A percentile compares a stretch with the other conserved stretches of the same genome.
These are phyloP conservation scores for Vesta saturnalis DNA, from an alignment of 2,888 invertebrate genomes.

Conservation along the genomic window DNA sequence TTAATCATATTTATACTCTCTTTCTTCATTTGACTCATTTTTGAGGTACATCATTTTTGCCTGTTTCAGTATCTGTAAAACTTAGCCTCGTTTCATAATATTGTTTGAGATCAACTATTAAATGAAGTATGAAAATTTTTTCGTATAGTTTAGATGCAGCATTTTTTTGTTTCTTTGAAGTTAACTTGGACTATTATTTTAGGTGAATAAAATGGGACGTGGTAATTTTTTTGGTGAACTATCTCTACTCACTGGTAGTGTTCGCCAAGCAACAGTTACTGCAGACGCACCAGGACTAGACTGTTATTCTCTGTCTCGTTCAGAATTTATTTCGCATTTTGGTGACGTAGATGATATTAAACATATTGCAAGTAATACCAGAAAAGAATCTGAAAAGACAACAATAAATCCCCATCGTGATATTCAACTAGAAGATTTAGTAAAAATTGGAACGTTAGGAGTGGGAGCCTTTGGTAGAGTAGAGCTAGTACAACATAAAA, in stretches of 20 bases:
- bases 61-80: too few relatives aligned
- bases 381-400: conserved; percentile 48
- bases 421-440: conserved; percentile 80
- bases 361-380: conserved; percentile 52
- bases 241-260: conserved; percentile 84
- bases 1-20: too few relatives aligned
- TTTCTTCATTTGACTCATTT: too few relatives aligned
- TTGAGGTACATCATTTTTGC: too few relatives aligned
- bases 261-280: conserved; percentile 88
- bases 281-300: conserved; percentile 86
- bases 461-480: conserved; percentile 94
- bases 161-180: too few relatives aligned
- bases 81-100: too few relatives aligned
- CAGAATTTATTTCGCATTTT: conserved; percentile 83
- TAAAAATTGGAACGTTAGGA: conserved; percentile 85
- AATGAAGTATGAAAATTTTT: too few relatives aligned
- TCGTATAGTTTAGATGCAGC: too few relatives aligned
- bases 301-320: conserved; percentile 85
- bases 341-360: conserved; percentile 80
- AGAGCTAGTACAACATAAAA: conserved; percentile 74
- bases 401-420: conserved; percentile 64
- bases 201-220: conserved; percentile 73
- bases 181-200: too few relatives aligned
- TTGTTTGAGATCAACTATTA: too few relatives aligned
- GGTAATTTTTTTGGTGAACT: conserved; percentile 93